These are phyloP conservation scores for Molossus molossus DNA, from an alignment of 2,797 vertebrate species.

Conservation along the genomic window DNA sequence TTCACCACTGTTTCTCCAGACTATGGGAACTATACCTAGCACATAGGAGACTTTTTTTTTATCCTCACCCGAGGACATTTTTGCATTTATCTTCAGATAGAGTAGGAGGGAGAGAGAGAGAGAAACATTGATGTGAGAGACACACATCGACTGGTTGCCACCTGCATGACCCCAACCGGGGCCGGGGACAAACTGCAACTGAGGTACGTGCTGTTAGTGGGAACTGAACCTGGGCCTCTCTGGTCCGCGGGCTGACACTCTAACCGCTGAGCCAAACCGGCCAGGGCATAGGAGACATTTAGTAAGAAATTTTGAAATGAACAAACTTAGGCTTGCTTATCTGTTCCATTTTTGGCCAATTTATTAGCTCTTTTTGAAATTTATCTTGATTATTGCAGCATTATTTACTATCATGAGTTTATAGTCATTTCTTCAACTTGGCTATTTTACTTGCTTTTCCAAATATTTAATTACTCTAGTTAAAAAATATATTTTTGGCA, in stretches of 20 bases:
- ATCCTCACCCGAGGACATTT: too few relatives aligned
- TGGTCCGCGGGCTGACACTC: too few relatives aligned
- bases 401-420: conserved; percentile 1
- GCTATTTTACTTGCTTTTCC: conserved; percentile 1
- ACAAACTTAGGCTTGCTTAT: neutral
- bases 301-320: neutral
- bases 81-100: too few relatives aligned
- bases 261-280: too few relatives aligned
- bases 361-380: neutral
- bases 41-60: neutral
- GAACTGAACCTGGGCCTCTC: too few relatives aligned
- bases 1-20: neutral
- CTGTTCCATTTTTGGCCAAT: neutral
- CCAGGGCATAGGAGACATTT: neutral
- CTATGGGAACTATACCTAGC: neutral
- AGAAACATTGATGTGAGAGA: too few relatives aligned
- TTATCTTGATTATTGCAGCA: neutral
- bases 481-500: neutral
- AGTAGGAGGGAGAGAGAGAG: too few relatives aligned
- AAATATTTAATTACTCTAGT: conserved; percentile 26
- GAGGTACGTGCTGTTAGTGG: too few relatives aligned
- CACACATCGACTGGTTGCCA: too few relatives aligned
- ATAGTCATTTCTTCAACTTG: neutral
- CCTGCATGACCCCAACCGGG: too few relatives aligned
- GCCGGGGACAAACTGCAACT: too few relatives aligned